These are phyloP conservation scores for Candidula unifasciata DNA, from an alignment of 2,888 invertebrate species.

Conservation along the genomic window DNA sequence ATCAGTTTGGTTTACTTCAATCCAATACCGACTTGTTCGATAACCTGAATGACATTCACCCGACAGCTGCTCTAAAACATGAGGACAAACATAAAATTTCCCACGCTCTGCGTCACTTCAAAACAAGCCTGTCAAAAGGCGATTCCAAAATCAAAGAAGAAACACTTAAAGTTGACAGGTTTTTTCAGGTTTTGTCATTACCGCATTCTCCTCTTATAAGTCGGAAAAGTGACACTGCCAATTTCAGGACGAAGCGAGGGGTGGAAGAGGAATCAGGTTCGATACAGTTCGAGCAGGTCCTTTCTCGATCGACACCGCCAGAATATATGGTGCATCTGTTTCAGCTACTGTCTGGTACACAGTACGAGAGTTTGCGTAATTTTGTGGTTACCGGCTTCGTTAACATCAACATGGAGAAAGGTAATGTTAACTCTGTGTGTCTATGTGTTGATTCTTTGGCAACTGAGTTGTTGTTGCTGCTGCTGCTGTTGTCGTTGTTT, in stretches of 20 bases:
- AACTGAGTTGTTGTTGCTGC: not conserved
- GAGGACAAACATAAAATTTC: too few relatives aligned
- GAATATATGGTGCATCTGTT: slow-evolving; percentile 40
- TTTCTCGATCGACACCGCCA: not conserved
- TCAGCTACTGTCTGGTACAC: slow-evolving; percentile 23
- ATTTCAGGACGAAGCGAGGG: not conserved
- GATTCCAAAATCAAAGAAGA: not conserved
- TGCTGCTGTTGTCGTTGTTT: not conserved
- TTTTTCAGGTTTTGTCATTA: not conserved
- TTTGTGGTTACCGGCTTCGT: slow-evolving; percentile 33
- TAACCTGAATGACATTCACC: too few relatives aligned
- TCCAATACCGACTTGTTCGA: too few relatives aligned
- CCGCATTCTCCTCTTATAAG: not conserved
- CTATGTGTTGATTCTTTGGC: not conserved
- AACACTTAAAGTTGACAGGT: not conserved
- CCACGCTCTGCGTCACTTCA: not conserved
- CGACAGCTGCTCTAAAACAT: too few relatives aligned
- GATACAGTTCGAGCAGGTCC: not conserved
- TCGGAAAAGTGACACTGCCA: too few relatives aligned
- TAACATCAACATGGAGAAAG: slow-evolving; percentile 22
- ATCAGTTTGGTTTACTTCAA: too few relatives aligned
- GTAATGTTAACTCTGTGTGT: slow-evolving; percentile 21
- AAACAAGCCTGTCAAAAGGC: not conserved
- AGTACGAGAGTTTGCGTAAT: slow-evolving; percentile 4
- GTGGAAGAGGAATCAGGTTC: not conserved